Percentiles rank a stretch among this genome's conserved stretches.
Conservation (phyloP, 2,113 vertebrate species). For the Rhinoptilus africanus region DNA sequence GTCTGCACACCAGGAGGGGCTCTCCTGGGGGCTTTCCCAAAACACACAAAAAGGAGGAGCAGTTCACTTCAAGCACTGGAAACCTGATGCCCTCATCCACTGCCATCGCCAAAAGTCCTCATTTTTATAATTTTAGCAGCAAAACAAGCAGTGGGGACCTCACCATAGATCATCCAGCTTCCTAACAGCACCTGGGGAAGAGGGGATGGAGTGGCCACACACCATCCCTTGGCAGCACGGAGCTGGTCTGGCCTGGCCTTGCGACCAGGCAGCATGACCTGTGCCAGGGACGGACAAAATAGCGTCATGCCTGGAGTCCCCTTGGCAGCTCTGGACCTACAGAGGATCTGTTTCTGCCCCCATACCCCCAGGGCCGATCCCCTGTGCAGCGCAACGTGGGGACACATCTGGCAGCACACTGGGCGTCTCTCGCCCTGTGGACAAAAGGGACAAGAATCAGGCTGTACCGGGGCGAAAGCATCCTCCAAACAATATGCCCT, state of each 20-base stretch:
- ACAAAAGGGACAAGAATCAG: neutral
- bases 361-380: neutral
- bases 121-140: neutral
- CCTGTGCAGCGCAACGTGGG: fast-evolving
- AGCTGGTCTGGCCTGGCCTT: neutral
- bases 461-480: fast-evolving
- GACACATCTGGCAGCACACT: neutral
- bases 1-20: neutral
- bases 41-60: neutral
- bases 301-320: neutral
- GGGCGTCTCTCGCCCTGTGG: fast-evolving
- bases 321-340: neutral
- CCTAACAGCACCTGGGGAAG: neutral
- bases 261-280: fast-evolving
- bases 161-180: neutral
- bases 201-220: neutral
- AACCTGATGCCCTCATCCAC: neutral
- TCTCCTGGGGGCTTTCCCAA: neutral
- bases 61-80: neutral
- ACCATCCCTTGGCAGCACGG: neutral
- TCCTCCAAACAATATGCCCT: fast-evolving
- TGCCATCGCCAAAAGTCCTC: neutral
- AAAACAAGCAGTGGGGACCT: neutral
- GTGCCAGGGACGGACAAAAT: fast-evolving
- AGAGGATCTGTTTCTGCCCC: neutral